Evolutionary conservation across 2,888 invertebrate species (phyloP).

Genomic region (Matsumyia berberina): DNA sequence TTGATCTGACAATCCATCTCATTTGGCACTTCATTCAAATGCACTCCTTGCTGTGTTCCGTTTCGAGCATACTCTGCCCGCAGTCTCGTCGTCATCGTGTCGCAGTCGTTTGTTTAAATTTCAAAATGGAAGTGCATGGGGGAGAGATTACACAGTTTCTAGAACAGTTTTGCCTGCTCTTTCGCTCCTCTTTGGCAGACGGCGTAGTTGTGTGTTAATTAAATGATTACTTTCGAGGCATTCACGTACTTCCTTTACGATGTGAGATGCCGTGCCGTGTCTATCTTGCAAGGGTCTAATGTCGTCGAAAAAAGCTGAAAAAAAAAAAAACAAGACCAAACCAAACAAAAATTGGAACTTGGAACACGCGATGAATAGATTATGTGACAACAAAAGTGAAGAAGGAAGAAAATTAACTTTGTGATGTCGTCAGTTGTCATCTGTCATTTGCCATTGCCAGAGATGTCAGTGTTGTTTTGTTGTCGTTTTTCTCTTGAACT

Average conservation of each 20-base stretch:
- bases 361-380: constrained; percentile 67
- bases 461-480: constrained; percentile 8
- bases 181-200: not conserved
- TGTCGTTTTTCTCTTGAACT: constrained; percentile 1
- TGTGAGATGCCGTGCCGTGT: constrained; percentile 10
- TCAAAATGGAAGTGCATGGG: constrained; percentile 26
- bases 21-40: constrained; percentile 74
- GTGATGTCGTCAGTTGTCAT: constrained; percentile 49
- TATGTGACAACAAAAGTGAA: constrained; percentile 51
- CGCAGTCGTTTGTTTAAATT: constrained; percentile 46
- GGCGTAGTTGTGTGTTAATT: constrained; percentile 64
- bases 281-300: constrained; percentile 7
- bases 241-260: constrained; percentile 46
- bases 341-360: constrained; percentile 18
- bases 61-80: too few species aligned
- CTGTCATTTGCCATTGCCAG: constrained; percentile 47
- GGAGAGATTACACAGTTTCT: constrained; percentile 17
- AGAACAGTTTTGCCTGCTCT: constrained; percentile 2
- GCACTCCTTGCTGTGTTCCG: constrained; percentile 38
- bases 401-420: constrained; percentile 47
- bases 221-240: constrained; percentile 67
- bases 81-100: too few species aligned
- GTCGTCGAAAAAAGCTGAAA: constrained; percentile 13
- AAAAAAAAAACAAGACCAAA: not conserved
- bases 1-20: constrained; percentile 75